Conservation (phyloP, 2,888 invertebrate genomes). For the Apotomis capreana region DNA sequence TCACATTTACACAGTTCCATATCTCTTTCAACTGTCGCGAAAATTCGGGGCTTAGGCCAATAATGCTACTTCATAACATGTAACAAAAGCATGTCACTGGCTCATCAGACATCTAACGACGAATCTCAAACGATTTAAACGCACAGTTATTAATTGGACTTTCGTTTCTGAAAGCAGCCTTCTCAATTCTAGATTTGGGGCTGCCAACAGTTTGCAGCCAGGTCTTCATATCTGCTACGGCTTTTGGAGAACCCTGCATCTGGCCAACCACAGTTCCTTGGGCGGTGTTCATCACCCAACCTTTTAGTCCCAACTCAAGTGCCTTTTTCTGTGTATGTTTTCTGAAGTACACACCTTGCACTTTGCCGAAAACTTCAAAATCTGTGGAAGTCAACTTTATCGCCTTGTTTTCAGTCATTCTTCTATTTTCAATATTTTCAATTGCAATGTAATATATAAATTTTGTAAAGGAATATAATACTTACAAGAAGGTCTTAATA, state of each 20-base stretch:
- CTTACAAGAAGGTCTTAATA: neutral
- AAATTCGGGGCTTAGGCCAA: neutral
- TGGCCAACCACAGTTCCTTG: conserved; percentile 87
- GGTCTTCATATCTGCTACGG: conserved; percentile 84
- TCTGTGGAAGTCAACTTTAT: conserved; percentile 63
- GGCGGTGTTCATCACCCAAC: conserved; percentile 90
- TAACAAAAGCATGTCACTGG: neutral
- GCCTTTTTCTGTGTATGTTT: conserved; percentile 87
- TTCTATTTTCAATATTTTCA: conserved; percentile 11
- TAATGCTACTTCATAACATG: neutral
- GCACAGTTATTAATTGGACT: conserved; percentile 75
- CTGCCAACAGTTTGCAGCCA: conserved; percentile 86
- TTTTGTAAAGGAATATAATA: neutral
- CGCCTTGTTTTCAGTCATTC: conserved; percentile 58
- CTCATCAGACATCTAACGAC: conserved; percentile 56
- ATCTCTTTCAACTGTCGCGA: too few relatives aligned
- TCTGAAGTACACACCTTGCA: conserved; percentile 83
- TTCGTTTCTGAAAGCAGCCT: conserved; percentile 86
- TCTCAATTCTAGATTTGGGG: conserved; percentile 87
- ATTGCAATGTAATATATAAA: neutral
- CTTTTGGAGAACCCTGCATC: conserved; percentile 83
- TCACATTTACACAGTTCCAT: too few relatives aligned
- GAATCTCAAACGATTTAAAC: conserved; percentile 77
- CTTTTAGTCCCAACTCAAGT: conserved; percentile 84
- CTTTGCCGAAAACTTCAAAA: conserved; percentile 85